A percentile compares a stretch with the other conserved stretches of the same genome.
Conservation (phyloP, 2,113 vertebrate species). For the Ictidomys tridecemlineatus region DNA sequence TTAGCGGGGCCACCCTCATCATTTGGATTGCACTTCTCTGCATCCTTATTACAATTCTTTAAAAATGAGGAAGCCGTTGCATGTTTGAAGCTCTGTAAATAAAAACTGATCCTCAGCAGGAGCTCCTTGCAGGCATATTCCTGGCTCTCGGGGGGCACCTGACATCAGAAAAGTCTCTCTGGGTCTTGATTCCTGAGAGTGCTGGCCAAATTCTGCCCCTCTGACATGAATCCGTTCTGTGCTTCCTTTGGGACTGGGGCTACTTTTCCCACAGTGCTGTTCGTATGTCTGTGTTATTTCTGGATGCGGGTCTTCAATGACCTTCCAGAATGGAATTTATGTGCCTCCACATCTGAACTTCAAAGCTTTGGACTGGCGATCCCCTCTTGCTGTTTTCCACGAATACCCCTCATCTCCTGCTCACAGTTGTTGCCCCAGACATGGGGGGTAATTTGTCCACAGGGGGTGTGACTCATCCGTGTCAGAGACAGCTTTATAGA, state of each 20-base stretch:
- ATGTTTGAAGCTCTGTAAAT: not conserved
- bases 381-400: conserved; percentile 70
- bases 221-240: not conserved
- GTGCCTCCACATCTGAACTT: conserved; percentile 70
- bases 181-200: not conserved
- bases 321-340: conserved; percentile 42
- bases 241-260: not conserved
- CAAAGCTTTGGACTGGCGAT: conserved; percentile 71
- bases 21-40: not conserved
- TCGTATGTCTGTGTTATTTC: conserved; percentile 59
- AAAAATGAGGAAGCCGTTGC: not conserved
- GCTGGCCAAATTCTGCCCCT: not conserved
- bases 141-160: accelerated
- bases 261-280: conserved; percentile 4
- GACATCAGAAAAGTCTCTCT: not conserved
- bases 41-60: not conserved
- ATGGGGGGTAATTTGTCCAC: conserved; percentile 9
- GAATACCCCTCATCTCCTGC: not conserved
- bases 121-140: accelerated
- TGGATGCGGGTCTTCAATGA: conserved; percentile 46
- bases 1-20: accelerated
- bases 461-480: not conserved
- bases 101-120: accelerated
- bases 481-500: not conserved
- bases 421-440: conserved; percentile 9